phyloP scores from a whole-genome alignment of 2,113 vertebrate species.

The Ochotona princeps region DNA sequence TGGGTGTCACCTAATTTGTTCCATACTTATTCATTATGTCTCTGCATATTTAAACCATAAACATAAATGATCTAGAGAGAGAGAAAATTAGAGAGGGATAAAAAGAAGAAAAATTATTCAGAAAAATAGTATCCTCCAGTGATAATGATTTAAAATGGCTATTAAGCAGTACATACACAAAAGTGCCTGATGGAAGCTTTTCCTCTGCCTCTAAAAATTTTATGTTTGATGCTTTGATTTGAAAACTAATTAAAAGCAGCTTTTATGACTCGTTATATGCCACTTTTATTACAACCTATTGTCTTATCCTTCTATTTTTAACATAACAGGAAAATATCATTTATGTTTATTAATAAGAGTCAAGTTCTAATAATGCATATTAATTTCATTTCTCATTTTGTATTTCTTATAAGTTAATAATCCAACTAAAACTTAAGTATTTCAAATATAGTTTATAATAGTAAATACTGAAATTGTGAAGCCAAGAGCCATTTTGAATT shows the following conservation, averaged over 20 bases:
- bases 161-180: background rate
- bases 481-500: background rate
- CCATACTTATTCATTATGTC: background rate
- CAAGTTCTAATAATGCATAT: background rate
- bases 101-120: background rate
- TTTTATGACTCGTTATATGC: background rate
- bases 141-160: background rate
- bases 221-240: background rate
- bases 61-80: background rate
- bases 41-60: background rate
- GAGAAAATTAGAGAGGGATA: background rate
- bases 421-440: background rate
- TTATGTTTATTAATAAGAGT: background rate
- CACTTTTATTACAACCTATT: background rate
- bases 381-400: background rate
- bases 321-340: background rate
- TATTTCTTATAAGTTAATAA: background rate
- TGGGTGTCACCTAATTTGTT: background rate
- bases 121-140: background rate
- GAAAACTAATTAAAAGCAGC: background rate
- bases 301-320: background rate
- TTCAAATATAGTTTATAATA: background rate
- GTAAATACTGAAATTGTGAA: background rate
- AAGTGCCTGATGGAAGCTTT: background rate
- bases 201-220: background rate